A percentile compares a stretch with the other conserved stretches of the same genome.
Evolutionary conservation across 2,113 vertebrate species (phyloP).

Genomic region (Dermatemys mawii): DNA sequence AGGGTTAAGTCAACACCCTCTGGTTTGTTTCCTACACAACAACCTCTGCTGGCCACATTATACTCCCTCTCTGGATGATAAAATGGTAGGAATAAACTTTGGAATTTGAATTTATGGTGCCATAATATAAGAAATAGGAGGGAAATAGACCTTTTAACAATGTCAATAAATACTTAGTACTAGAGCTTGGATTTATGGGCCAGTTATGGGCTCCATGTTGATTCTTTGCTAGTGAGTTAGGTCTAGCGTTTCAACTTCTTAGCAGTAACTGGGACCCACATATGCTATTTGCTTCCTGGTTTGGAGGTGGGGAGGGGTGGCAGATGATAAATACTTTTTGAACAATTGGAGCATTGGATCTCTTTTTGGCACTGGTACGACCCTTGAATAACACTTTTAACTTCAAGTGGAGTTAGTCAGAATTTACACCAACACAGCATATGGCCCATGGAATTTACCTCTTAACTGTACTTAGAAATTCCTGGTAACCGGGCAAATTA

Average conservation of each 20-base stretch:
- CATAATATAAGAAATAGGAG: constrained; percentile 18
- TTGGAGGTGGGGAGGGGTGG: too few relatives aligned
- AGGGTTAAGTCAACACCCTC: background rate
- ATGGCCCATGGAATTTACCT: background rate
- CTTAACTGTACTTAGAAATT: background rate
- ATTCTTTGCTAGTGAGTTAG: constrained; percentile 13
- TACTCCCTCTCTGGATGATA: background rate
- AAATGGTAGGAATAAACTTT: constrained; percentile 31
- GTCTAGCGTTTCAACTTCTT: background rate
- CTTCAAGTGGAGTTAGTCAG: background rate
- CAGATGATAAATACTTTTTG: background rate
- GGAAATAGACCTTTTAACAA: constrained; percentile 29
- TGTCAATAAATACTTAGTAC: constrained; percentile 59
- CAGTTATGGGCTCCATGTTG: constrained; percentile 27
- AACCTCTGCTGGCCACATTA: background rate
- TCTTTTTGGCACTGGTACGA: background rate
- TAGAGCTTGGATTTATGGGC: constrained; percentile 35
- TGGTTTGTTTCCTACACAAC: background rate
- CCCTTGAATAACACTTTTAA: background rate
- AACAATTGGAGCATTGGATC: background rate
- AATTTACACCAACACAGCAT: background rate
- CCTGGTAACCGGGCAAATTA: background rate
- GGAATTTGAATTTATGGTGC: constrained; percentile 3
- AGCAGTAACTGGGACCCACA: background rate
- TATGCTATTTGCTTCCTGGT: background rate